Evolutionary conservation across 2,797 vertebrate species (phyloP), one percentile per base, ranked within the genome.

Genomic region (Coregonus ussuriensis): DNA sequence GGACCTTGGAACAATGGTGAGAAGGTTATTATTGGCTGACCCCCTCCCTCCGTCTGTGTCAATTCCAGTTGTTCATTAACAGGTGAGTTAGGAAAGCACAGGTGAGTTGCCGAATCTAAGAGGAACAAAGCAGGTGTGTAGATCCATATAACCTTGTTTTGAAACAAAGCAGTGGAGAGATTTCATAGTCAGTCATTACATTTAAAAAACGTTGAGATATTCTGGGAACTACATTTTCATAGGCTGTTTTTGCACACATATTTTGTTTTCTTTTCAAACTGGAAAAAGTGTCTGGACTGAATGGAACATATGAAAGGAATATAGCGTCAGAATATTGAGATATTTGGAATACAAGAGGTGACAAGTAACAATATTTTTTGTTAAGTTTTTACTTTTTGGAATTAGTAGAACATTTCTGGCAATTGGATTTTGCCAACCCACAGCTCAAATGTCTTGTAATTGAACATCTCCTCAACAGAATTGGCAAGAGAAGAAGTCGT

Each of bases 41-140:
- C 16, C 4, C 65, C 59, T 31, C 53, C 37, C 6, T 33, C 51
- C 9, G 67, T 25, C 72, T 79, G n/a, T 81, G 37, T 77, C 80
- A 79, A 71, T 78, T 81, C 77, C 85, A 82, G 93, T 94, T 93
- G 90, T 91, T 91, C 86, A 94, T 94, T 94, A 94, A 94, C 93
- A 76, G 37, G 59, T 4, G 67, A 31, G 56, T 37, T 67, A 70
- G 83, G 67, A 69, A 76, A 81, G 79, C 31, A 71, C 74, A 78
- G 81, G 71, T 79, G 78, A 82, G 73, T 51, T 5, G 33, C 52
- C 14, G 9, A 56, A 47, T 15, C 21, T 37, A 52, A 78, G n/a
- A 74, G 52, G 52, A 78, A 66, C 62, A 74, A 63, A 21, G 33
- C 29, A 72, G 71, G 71, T 59, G 47, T 72, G 71, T 72, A 53